Conservation (phyloP, 1,140 invertebrate genomes). For the Drosophila hydei region DNA sequence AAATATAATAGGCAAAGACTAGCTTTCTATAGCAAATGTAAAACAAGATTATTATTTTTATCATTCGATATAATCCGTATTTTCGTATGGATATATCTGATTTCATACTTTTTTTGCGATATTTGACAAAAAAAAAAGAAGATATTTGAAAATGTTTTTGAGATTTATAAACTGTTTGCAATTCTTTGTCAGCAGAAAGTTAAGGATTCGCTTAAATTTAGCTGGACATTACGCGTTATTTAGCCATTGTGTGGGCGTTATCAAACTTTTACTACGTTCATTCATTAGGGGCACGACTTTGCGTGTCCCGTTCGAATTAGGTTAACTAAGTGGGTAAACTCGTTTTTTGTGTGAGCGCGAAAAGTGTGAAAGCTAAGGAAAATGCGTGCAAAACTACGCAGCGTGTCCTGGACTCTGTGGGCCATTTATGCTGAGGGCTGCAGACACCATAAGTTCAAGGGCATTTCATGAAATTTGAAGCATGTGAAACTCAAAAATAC, state of each 20-base stretch:
- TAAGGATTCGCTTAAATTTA: neutral
- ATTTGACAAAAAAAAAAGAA: too few species aligned
- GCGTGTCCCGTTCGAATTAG: constrained; percentile 69
- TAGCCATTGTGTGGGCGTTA: constrained; percentile 25
- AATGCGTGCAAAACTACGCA: constrained; percentile 59
- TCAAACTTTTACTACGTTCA: constrained; percentile 61
- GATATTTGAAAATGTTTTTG: too few species aligned
- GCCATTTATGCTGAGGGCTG: constrained; percentile 35
- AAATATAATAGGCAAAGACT: too few species aligned
- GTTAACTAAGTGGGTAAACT: constrained; percentile 77
- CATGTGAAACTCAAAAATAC: constrained; percentile 2
- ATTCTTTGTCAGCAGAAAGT: neutral
- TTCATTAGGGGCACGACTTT: constrained; percentile 58
- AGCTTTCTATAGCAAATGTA: too few species aligned
- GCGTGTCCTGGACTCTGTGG: constrained; percentile 15
- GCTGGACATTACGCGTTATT: neutral
- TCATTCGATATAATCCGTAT: too few species aligned
- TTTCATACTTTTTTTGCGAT: too few species aligned
- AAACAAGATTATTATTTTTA: too few species aligned
- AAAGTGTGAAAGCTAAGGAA: constrained; percentile 66
- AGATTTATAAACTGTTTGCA: too few species aligned
- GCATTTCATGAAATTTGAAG: constrained; percentile 35
- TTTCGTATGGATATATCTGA: too few species aligned
- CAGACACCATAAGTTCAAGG: constrained; percentile 66
- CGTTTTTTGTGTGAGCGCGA: constrained; percentile 25